Base-by-base conservation (phyloP, 2,113 vertebrate species). In the Aldabrachelys gigantea region DNA sequence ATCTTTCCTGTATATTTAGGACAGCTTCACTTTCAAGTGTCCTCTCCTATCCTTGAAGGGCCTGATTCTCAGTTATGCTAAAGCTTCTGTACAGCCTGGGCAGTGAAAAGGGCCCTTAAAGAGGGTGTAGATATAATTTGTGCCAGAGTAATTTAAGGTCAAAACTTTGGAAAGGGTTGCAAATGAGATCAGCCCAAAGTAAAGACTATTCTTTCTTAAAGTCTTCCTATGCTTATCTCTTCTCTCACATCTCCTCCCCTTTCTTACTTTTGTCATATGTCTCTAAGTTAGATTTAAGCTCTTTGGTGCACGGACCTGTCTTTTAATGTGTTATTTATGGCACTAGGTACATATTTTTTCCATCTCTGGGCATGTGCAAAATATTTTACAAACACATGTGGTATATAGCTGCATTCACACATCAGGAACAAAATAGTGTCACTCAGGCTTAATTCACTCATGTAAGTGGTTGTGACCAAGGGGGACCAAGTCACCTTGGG, bases 121-220 rank as follows among this genome's bases (percentile, higher is more conserved):
- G 19, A 29, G 14, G 29, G 59, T 65, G 29, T 65, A 14, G 31
- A 35, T 35, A 65, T 65, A 65, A 65, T 65, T 65, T 35, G 59
- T 90, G 24, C 88, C 41, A 91, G 88, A 82, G 27, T 59, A 84
- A 47, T 87, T 47, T 90, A 13, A 10, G 50, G 2, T 75, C 82
- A 62, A 65, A 91, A 25, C 13, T 91, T 35, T 35, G 49, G 3
- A 79, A 62, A 79, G 8, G 56, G 47, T 2, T 31, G 1, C 25
- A 8, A 4, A 5, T 80, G 52, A 84, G 78, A 59, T 44, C 88
- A 8, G 47, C 0, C 0, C 1, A 5, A 2, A 0, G n/a, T 76
- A 76, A 65, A 65, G 59, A 65, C 59, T 65, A 65, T 35, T 29
- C 56, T 59, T 35, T 31, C 53, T 53, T 57, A 56, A 89, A 92